phyloP scores from a whole-genome alignment of 1,140 invertebrate genomes.

The Spodoptera litura region DNA sequence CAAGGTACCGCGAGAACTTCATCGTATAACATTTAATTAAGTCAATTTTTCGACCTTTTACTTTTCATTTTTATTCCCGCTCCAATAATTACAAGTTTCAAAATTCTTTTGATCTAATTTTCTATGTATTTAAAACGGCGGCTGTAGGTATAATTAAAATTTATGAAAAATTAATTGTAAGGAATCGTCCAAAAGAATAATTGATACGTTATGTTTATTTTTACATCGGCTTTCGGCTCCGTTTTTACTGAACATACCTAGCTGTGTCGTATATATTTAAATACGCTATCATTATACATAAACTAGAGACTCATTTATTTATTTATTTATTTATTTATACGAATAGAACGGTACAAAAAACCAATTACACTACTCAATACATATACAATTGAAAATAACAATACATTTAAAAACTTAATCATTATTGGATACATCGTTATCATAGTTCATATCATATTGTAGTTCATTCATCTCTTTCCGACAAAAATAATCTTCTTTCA shows the following conservation, averaged over 20 bases:
- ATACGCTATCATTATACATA: too few relatives aligned
- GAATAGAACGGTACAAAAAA: too few relatives aligned
- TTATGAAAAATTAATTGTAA: constrained; percentile 36
- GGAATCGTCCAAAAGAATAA: constrained; percentile 22
- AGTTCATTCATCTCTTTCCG: too few relatives aligned
- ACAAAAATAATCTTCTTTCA: too few relatives aligned
- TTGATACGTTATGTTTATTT: constrained; percentile 10
- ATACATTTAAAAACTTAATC: too few relatives aligned
- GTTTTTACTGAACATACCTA: not conserved
- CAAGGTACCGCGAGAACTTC: constrained; percentile 53
- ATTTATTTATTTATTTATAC: not conserved
- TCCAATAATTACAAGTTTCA: constrained; percentile 65
- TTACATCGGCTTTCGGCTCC: not conserved
- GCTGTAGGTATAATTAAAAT: constrained; percentile 35
- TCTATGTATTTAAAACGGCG: constrained; percentile 47
- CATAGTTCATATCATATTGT: too few relatives aligned
- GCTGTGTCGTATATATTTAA: not conserved
- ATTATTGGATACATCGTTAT: too few relatives aligned
- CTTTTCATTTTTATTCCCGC: constrained; percentile 46
- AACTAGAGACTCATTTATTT: too few relatives aligned
- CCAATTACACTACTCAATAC: too few relatives aligned
- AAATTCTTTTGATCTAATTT: constrained; percentile 62
- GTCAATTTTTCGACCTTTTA: constrained; percentile 60
- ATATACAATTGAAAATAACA: too few relatives aligned
- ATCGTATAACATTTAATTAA: constrained; percentile 68